Conservation (phyloP, 2,888 invertebrate genomes). For the Noctua pronuba region DNA sequence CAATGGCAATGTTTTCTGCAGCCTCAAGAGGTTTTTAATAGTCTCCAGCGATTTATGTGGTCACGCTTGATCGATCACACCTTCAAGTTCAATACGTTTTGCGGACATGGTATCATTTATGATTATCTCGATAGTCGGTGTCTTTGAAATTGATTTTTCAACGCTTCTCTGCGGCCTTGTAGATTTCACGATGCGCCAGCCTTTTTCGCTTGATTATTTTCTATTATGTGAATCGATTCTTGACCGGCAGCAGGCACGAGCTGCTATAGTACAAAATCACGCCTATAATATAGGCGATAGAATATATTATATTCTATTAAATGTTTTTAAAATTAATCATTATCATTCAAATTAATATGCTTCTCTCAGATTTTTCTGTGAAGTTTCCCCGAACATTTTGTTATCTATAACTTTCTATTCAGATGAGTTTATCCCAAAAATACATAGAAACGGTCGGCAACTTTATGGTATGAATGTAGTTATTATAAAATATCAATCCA, state of each 20-base stretch:
- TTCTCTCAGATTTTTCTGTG: neutral
- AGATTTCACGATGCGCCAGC: slow-evolving; percentile 53
- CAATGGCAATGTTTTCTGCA: slow-evolving; percentile 75
- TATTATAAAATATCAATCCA: slow-evolving; percentile 49
- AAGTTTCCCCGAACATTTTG: slow-evolving; percentile 1
- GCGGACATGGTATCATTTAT: slow-evolving; percentile 75
- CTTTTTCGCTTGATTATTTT: slow-evolving; percentile 46
- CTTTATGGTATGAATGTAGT: slow-evolving; percentile 21
- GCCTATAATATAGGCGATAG: neutral
- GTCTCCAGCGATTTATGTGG: slow-evolving; percentile 81
- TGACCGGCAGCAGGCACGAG: slow-evolving; percentile 15
- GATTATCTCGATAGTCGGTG: slow-evolving; percentile 67
- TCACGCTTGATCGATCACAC: slow-evolving; percentile 85
- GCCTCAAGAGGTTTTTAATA: slow-evolving; percentile 83
- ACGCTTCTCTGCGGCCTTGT: slow-evolving; percentile 48
- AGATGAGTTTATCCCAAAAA: slow-evolving; percentile 42
- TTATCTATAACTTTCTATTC: slow-evolving; percentile 16
- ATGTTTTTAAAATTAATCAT: too few relatives aligned
- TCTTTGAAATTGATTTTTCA: slow-evolving; percentile 62
- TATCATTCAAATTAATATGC: neutral
- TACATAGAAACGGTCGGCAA: slow-evolving; percentile 33
- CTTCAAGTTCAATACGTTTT: slow-evolving; percentile 77
- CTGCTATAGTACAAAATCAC: neutral
- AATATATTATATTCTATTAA: neutral
- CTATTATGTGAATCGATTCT: slow-evolving; percentile 39